A percentile compares a stretch with the other conserved stretches of the same genome.
Evolutionary conservation across 1,140 invertebrate species (phyloP).

Genomic region (Geopemphigus sp.): DNA sequence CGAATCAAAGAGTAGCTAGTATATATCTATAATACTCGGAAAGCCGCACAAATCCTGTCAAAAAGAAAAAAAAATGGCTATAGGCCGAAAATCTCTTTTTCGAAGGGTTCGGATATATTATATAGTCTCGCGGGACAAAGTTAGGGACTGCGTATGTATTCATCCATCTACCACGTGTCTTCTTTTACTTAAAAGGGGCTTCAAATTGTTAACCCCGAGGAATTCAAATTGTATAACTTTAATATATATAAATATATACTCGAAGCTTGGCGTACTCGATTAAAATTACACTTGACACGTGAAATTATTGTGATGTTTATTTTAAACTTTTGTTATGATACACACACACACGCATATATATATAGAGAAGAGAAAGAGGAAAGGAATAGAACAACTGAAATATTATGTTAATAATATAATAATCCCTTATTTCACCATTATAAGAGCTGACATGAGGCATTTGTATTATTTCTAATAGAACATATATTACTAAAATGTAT

Average conservation of each 20-base stretch:
- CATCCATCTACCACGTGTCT: slow-evolving; percentile 34
- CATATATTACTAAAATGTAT: not conserved
- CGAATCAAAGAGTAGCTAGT: not conserved
- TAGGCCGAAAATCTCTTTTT: slow-evolving; percentile 13
- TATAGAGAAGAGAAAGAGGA: no score
- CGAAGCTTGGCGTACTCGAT: slow-evolving; percentile 1
- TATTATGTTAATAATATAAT: no score
- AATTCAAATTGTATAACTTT: slow-evolving; percentile 23
- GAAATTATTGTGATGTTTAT: slow-evolving; percentile 9
- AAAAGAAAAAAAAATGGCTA: not conserved
- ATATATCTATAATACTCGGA: not conserved
- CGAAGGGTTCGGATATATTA: not conserved
- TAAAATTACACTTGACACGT: slow-evolving; percentile 33
- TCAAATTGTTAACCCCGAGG: slow-evolving; percentile 18
- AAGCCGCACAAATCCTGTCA: slow-evolving; percentile 21
- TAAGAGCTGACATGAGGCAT: no score
- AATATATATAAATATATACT: not conserved
- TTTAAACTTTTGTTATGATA: slow-evolving; percentile 9
- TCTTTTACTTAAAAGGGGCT: slow-evolving; percentile 23
- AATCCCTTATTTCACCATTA: no score
- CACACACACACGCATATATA: no score
- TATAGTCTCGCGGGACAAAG: slow-evolving; percentile 13
- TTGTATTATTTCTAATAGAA: not conserved
- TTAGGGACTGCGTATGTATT: slow-evolving; percentile 3
- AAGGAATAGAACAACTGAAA: not conserved